Conservation (phyloP, 35 echinoderm and acorn worm genomes). For the Ophiothrix spiculata region DNA sequence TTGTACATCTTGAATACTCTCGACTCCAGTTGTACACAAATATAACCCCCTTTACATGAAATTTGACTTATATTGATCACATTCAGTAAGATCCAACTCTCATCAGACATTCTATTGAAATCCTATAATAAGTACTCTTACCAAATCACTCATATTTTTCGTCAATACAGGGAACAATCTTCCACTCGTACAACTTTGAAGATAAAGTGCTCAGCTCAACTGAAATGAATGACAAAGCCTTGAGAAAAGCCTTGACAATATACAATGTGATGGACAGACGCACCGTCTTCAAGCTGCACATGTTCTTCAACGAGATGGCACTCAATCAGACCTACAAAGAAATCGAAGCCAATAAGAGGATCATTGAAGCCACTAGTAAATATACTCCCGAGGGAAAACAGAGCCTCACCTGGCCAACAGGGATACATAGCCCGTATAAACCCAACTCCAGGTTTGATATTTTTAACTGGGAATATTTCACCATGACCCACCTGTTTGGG, state of each 20-base stretch:
- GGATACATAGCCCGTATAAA: slow-evolving; percentile 68
- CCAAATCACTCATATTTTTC: too few relatives aligned
- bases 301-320: slow-evolving; percentile 72
- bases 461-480: slow-evolving; percentile 95
- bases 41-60: too few relatives aligned
- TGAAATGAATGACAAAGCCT: slow-evolving; percentile 61
- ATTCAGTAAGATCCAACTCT: too few relatives aligned
- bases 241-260: slow-evolving; percentile 65
- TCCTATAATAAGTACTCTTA: too few relatives aligned
- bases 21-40: too few relatives aligned
- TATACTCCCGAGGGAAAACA: slow-evolving; percentile 70
- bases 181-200: slow-evolving; percentile 71
- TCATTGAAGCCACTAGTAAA: slow-evolving; percentile 56
- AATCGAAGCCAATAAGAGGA: slow-evolving; percentile 45
- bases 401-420: slow-evolving; percentile 80
- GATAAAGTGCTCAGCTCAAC: slow-evolving; percentile 65
- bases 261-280: slow-evolving; percentile 75
- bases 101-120: too few relatives aligned
- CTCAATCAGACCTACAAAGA: slow-evolving; percentile 69
- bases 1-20: too few relatives aligned
- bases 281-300: slow-evolving; percentile 93
- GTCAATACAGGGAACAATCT: slow-evolving; percentile 79
- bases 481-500: slow-evolving; percentile 88
- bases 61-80: too few relatives aligned
- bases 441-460: slow-evolving; percentile 67